A percentile compares a stretch with the other conserved stretches of the same genome.
These are phyloP conservation scores for Malacosoma neustria DNA, from an alignment of 2,888 invertebrate species.

Conservation along the genomic window DNA sequence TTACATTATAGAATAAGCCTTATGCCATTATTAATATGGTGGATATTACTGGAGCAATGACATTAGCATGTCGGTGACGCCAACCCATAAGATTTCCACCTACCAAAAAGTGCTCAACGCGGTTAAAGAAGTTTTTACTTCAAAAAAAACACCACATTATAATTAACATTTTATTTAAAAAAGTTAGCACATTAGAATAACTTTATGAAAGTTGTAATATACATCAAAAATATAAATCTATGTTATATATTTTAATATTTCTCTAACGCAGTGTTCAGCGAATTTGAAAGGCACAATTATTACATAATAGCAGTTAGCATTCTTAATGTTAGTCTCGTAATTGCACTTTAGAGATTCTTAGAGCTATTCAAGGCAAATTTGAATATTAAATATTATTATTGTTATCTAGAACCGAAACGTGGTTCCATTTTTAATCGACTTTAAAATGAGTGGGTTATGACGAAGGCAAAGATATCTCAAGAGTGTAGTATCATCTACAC, in stretches of 20 bases:
- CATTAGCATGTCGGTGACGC: too few species aligned
- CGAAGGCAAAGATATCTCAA: constrained; percentile 6
- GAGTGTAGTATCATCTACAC: constrained; percentile 1
- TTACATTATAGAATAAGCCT: too few species aligned
- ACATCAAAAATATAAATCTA: constrained; percentile 39
- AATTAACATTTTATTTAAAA: constrained; percentile 24
- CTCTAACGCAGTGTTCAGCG: constrained; percentile 16
- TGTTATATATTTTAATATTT: constrained; percentile 10
- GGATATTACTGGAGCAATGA: too few species aligned
- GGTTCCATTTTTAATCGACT: too few species aligned
- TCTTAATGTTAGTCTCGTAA: constrained; percentile 4
- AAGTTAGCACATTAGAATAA: constrained; percentile 45
- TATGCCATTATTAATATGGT: too few species aligned
- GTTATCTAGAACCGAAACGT: constrained; percentile 17
- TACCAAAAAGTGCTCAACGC: too few species aligned
- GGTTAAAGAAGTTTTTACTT: too few species aligned
- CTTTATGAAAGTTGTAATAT: constrained; percentile 51
- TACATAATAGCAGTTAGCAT: constrained; percentile 12
- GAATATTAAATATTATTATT: constrained; percentile 11
- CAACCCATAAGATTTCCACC: too few species aligned
- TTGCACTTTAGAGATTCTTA: constrained; percentile 8
- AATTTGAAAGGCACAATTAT: constrained; percentile 36
- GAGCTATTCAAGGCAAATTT: background rate
- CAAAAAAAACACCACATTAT: background rate
- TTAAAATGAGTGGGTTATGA: constrained; percentile 5